Conservation (phyloP, 2,113 vertebrate species). For the Etheostoma spectabile region DNA sequence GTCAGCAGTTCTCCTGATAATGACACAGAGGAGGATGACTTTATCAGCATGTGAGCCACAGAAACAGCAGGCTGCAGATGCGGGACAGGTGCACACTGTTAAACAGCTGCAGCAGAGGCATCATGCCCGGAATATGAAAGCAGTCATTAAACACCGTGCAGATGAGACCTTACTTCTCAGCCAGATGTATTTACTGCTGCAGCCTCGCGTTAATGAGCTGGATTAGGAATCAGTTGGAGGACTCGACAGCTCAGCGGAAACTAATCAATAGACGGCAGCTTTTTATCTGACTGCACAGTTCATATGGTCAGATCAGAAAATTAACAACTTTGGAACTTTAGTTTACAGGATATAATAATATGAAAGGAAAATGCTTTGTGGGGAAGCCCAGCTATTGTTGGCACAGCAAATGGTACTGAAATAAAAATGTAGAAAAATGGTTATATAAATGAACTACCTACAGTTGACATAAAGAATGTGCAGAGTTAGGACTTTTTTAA, state of each 20-base stretch:
- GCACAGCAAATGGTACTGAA: not conserved
- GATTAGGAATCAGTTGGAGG: conserved; percentile 33
- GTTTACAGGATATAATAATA: not conserved
- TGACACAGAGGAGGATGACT: conserved; percentile 18
- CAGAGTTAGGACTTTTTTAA: not conserved
- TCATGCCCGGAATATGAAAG: conserved; percentile 67
- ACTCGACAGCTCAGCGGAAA: conserved; percentile 20
- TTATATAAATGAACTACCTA: not conserved
- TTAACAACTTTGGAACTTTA: not conserved
- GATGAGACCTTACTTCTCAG: conserved; percentile 38
- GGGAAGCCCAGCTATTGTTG: not conserved
- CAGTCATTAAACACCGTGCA: conserved; percentile 48
- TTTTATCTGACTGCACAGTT: not conserved
- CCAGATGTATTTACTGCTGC: conserved; percentile 46
- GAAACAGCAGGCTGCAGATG: conserved; percentile 28
- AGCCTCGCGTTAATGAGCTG: conserved; percentile 47
- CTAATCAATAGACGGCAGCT: conserved; percentile 19
- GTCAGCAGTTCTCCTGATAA: conserved; percentile 31
- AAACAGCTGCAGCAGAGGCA: conserved; percentile 56
- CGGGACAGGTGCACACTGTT: conserved; percentile 61
- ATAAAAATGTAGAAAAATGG: not conserved
- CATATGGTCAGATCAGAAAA: conserved; percentile 7
- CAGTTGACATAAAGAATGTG: not conserved
- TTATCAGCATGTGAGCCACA: conserved; percentile 34
- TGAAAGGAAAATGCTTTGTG: accelerated